Conservation (phyloP, 1,140 invertebrate genomes). For the Drosophila pseudoananassae region DNA sequence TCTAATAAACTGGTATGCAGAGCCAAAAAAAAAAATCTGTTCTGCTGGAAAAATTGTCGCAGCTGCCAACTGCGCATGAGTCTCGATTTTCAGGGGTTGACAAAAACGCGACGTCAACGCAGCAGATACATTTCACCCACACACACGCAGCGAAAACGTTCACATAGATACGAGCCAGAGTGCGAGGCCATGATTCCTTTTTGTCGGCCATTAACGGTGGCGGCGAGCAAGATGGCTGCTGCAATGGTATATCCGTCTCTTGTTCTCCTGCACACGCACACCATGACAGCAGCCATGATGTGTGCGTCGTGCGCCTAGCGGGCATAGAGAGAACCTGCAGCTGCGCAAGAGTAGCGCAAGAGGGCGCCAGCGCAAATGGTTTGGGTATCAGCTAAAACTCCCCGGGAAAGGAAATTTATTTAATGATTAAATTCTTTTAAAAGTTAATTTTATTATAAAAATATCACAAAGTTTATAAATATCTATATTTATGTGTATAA, state of each 20-base stretch:
- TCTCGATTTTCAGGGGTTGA: slow-evolving; percentile 30
- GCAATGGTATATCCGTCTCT: not conserved
- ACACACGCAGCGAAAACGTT: not conserved
- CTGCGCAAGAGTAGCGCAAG: slow-evolving; percentile 27
- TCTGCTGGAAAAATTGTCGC: slow-evolving; percentile 25
- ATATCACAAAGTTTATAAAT: not conserved
- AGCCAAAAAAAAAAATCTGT: slow-evolving; percentile 1
- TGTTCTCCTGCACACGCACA: slow-evolving; percentile 13
- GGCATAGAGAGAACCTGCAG: slow-evolving; percentile 3
- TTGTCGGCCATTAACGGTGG: slow-evolving; percentile 32
- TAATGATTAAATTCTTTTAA: not conserved
- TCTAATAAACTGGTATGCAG: slow-evolving; percentile 45
- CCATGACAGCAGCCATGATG: not conserved
- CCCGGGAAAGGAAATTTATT: slow-evolving; percentile 10
- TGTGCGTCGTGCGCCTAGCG: slow-evolving; percentile 49
- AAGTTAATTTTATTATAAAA: not conserved
- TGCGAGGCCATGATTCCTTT: slow-evolving; percentile 33
- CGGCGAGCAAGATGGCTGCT: slow-evolving; percentile 16
- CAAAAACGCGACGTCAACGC: slow-evolving; percentile 18
- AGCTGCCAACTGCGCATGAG: slow-evolving; percentile 48
- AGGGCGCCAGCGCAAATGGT: slow-evolving; percentile 39
- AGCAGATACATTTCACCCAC: slow-evolving; percentile 32
- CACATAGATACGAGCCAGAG: slow-evolving; percentile 30
- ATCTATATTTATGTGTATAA: too few relatives aligned
- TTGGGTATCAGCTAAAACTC: slow-evolving; percentile 32